Conservation (phyloP, 2,797 vertebrate species). For the Pristis pectinata region DNA sequence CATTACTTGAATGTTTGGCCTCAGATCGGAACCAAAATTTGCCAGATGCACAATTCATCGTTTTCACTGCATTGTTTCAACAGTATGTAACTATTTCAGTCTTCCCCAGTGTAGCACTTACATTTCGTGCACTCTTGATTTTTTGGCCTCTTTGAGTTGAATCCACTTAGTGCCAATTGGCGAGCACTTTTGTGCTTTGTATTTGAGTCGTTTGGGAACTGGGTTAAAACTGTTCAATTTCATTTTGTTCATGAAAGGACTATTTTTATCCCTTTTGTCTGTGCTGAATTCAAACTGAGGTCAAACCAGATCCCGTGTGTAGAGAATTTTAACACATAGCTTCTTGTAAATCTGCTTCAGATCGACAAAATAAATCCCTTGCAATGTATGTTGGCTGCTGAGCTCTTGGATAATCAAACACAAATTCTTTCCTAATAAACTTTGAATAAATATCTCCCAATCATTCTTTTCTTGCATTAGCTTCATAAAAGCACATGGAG, state of each 20-base stretch:
- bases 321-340: slow-evolving; percentile 23
- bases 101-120: slow-evolving; percentile 28
- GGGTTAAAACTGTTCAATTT: slow-evolving; percentile 17
- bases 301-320: slow-evolving; percentile 14
- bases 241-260: slow-evolving; percentile 4
- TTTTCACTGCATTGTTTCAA: slow-evolving; percentile 18
- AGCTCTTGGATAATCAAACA: slow-evolving; percentile 25
- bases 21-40: neutral
- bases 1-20: neutral
- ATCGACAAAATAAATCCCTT: slow-evolving; percentile 15
- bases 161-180: slow-evolving; percentile 13
- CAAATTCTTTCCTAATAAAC: neutral
- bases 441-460: slow-evolving; percentile 1
- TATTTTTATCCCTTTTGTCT: slow-evolving; percentile 25
- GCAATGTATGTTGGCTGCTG: neutral
- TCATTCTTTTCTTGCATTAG: neutral
- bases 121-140: slow-evolving; percentile 13
- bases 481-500: neutral
- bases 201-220: slow-evolving; percentile 8
- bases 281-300: slow-evolving; percentile 16
- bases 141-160: slow-evolving; percentile 16
- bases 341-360: slow-evolving; percentile 34
- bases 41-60: neutral
- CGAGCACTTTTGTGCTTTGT: neutral
- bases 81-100: slow-evolving; percentile 29